Conservation (phyloP, 2,797 vertebrate species). For the Fundulus diaphanus region DNA sequence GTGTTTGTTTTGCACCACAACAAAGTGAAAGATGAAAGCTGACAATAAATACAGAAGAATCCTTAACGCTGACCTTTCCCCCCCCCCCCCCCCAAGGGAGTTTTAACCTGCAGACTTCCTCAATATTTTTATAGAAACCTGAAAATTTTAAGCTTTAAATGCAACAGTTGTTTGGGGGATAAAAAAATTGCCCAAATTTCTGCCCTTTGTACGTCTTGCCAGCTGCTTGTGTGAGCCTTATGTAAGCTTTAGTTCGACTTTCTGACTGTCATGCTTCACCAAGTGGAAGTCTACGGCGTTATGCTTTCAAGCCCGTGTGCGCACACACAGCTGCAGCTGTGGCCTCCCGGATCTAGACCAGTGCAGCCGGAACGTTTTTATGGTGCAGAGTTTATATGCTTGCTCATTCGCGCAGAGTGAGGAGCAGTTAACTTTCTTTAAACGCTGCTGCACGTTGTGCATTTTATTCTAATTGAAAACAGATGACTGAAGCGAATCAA, state of each 20-base stretch:
- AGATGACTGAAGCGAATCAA: neutral
- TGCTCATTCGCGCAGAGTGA: slow-evolving; percentile 34
- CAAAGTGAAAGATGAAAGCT: slow-evolving; percentile 57
- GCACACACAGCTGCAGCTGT: slow-evolving; percentile 67
- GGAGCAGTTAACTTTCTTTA: slow-evolving; percentile 10
- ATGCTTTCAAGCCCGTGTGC: slow-evolving; percentile 69
- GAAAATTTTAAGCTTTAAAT: too few species aligned
- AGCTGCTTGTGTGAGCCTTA: slow-evolving; percentile 55
- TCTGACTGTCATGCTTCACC: slow-evolving; percentile 67
- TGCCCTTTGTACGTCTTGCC: slow-evolving; percentile 20
- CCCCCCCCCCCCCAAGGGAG: too few species aligned
- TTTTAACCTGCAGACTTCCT: slow-evolving; percentile 3
- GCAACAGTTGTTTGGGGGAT: too few species aligned
- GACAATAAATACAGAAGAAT: slow-evolving; percentile 38
- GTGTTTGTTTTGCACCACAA: slow-evolving; percentile 56
- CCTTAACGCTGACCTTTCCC: slow-evolving; percentile 52
- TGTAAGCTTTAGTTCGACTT: slow-evolving; percentile 59
- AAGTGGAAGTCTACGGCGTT: slow-evolving; percentile 71
- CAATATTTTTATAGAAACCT: slow-evolving; percentile 1
- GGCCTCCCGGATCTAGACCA: slow-evolving; percentile 68
- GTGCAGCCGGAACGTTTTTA: slow-evolving; percentile 60
- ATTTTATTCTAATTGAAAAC: slow-evolving; percentile 8
- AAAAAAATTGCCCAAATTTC: slow-evolving; percentile 17
- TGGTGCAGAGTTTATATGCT: slow-evolving; percentile 43
- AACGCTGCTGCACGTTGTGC: neutral